A percentile compares a stretch with the other conserved stretches of the same genome.
These are phyloP conservation scores for Plebejus anna DNA, from an alignment of 2,888 invertebrate genomes.

Conservation along the genomic window DNA sequence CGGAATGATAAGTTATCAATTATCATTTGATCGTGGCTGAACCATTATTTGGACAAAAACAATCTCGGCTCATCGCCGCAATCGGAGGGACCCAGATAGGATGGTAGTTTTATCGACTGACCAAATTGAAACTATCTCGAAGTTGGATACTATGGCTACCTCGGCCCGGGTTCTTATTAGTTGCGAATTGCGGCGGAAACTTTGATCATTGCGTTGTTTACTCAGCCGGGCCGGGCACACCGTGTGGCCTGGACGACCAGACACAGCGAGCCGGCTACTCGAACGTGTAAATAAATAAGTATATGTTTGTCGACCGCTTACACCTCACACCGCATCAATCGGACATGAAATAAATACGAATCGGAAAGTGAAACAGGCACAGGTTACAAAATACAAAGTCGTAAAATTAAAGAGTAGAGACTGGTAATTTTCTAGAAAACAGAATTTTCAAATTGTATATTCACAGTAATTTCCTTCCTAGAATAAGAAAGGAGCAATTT, in stretches of 20 bases:
- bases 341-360: neutral
- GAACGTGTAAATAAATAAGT: neutral
- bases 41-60: neutral
- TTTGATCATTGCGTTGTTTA: slow-evolving; percentile 15
- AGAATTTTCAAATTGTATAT: neutral
- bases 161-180: neutral
- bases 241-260: neutral
- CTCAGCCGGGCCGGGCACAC: neutral
- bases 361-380: neutral
- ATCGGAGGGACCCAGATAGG: neutral
- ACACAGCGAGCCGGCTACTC: neutral
- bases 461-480: neutral
- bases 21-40: neutral
- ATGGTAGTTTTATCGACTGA: neutral
- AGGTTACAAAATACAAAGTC: too few species aligned
- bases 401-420: neutral
- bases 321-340: neutral
- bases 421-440: neutral
- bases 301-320: neutral
- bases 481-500: neutral
- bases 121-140: neutral
- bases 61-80: neutral
- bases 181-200: neutral
- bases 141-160: neutral
- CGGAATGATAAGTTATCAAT: neutral